Conservation (phyloP, 2,797 vertebrate species). For the Pseudochirops cupreus region DNA sequence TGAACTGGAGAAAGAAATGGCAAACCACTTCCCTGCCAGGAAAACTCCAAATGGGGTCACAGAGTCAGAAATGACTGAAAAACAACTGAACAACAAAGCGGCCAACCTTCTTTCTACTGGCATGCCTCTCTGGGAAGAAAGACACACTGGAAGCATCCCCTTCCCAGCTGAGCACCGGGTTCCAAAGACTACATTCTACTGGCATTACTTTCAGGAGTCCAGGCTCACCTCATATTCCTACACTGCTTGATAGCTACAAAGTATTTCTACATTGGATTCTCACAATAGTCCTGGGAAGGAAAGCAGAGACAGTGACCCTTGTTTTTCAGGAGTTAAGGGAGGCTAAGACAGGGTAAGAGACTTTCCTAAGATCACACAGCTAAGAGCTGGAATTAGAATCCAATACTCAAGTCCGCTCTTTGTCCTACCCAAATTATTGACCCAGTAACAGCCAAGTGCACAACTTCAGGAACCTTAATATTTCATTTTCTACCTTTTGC, state of each 20-base stretch:
- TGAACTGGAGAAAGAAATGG: background rate
- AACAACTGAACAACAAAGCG: background rate
- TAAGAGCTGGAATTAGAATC: background rate
- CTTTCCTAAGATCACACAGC: background rate
- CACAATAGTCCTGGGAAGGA: background rate
- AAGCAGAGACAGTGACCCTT: background rate
- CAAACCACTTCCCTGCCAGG: background rate
- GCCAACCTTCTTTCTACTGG: background rate
- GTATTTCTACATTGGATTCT: background rate
- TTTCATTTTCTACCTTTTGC: background rate
- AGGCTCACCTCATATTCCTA: background rate
- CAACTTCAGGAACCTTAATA: background rate
- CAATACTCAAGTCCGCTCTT: background rate
- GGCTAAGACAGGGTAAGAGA: background rate
- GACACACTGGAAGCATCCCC: background rate
- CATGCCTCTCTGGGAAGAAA: background rate
- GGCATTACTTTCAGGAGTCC: background rate
- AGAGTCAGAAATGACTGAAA: background rate
- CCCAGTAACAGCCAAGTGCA: background rate
- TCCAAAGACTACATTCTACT: background rate
- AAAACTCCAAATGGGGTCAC: background rate
- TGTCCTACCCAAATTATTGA: background rate
- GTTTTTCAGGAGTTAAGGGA: background rate
- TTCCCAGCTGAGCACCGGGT: background rate
- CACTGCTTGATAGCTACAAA: background rate